A percentile compares a stretch with the other conserved stretches of the same genome.
phyloP scores from a whole-genome alignment of 2,888 invertebrate genomes.

The Hartigia nigra region DNA sequence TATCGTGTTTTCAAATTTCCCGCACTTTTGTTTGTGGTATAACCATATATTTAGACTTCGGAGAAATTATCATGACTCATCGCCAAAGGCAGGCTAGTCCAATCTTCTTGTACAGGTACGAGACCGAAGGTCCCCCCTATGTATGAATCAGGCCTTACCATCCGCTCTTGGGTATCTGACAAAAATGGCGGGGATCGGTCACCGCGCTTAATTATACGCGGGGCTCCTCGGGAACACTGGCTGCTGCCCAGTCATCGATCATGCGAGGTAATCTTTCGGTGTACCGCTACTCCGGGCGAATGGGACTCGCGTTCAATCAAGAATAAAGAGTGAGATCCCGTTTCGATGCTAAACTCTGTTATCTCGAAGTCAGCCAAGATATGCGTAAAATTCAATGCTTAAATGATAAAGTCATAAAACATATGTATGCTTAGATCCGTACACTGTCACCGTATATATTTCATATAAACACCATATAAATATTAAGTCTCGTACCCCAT shows the following conservation, averaged over 20 bases:
- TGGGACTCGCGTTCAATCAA: not conserved
- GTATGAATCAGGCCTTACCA: not conserved
- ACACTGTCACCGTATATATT: not conserved
- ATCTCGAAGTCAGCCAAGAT: not conserved
- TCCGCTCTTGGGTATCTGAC: not conserved
- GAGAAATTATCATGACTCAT: not conserved
- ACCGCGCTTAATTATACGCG: not conserved
- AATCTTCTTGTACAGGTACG: not conserved
- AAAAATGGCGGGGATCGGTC: not conserved
- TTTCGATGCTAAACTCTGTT: not conserved
- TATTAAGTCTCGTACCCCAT: not conserved
- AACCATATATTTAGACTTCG: not conserved
- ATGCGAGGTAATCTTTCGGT: constrained; percentile 4
- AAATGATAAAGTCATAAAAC: not conserved
- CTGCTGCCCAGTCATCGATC: constrained; percentile 2
- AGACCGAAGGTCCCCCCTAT: not conserved
- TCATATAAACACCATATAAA: not conserved
- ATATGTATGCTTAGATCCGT: not conserved
- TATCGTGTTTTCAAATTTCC: not conserved
- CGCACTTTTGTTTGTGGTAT: not conserved
- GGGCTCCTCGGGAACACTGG: not conserved
- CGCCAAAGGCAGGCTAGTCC: not conserved
- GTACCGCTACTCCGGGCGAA: not conserved
- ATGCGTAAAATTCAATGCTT: not conserved
- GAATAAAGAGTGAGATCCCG: not conserved